Evolutionary conservation across 2,888 invertebrate genomes (phyloP).

Genomic region (Agelastica alni): DNA sequence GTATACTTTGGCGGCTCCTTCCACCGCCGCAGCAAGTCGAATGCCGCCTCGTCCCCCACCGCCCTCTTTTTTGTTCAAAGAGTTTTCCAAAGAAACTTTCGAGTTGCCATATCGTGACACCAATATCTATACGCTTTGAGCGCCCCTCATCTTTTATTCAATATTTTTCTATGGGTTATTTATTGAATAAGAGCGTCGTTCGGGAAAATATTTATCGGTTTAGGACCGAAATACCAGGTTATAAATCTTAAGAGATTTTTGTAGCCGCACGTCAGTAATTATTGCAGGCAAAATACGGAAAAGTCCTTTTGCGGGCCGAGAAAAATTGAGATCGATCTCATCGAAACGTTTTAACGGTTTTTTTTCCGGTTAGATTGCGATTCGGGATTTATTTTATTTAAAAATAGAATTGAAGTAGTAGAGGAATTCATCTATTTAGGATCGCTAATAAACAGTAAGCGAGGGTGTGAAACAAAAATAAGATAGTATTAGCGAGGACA

Average conservation of each 20-base stretch:
- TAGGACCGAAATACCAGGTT: slow-evolving; percentile 25
- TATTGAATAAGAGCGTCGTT: slow-evolving; percentile 32
- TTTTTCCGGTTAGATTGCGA: slow-evolving; percentile 5
- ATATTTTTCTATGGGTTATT: slow-evolving; percentile 29
- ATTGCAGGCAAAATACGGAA: slow-evolving; percentile 16
- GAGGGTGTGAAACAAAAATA: too few species aligned
- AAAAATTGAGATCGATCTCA: slow-evolving; percentile 14
- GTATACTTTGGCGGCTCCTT: slow-evolving; percentile 24
- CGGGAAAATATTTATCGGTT: slow-evolving; percentile 31
- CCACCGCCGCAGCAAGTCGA: slow-evolving; percentile 8
- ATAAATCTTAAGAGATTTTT: slow-evolving; percentile 27
- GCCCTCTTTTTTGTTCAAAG: slow-evolving; percentile 14
- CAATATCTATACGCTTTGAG: slow-evolving; percentile 29
- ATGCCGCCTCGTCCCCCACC: too few species aligned
- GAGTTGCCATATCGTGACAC: slow-evolving; percentile 32
- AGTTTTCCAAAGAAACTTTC: slow-evolving; percentile 29
- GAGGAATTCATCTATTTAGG: too few species aligned
- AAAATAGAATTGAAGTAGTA: too few species aligned
- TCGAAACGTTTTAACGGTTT: slow-evolving; percentile 19
- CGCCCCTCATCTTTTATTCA: slow-evolving; percentile 32
- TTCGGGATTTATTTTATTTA: slow-evolving; percentile 13
- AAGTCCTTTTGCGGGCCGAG: slow-evolving; percentile 9
- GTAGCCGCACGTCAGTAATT: slow-evolving; percentile 20
- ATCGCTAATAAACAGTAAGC: too few species aligned
- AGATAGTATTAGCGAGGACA: too few species aligned